Conservation (phyloP, 2,113 vertebrate genomes). For the Cynocephalus volans region DNA sequence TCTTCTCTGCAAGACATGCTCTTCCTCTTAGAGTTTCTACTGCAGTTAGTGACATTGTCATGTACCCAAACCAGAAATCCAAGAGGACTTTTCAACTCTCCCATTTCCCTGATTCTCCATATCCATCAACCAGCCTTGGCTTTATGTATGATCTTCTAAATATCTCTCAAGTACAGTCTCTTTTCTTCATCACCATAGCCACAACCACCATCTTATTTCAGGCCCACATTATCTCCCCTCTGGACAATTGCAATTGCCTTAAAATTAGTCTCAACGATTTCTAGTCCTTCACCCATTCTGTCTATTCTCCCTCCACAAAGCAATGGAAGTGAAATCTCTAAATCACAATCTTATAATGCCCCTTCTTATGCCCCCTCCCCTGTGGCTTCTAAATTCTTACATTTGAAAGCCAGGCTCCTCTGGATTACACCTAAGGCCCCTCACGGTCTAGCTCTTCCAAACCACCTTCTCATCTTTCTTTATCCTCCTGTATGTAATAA, state of each 20-base stretch:
- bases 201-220: slow-evolving; percentile 18
- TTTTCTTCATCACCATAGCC: not conserved
- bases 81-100: not conserved
- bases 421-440: not conserved
- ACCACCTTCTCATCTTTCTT: not conserved
- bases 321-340: not conserved
- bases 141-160: not conserved
- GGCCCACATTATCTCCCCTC: not conserved
- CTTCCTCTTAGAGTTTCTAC: not conserved
- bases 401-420: not conserved
- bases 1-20: not conserved
- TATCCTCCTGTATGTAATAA: not conserved
- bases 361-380: not conserved
- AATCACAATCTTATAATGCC: not conserved
- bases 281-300: not conserved
- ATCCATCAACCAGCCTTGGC: not conserved
- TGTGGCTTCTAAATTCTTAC: not conserved
- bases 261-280: not conserved
- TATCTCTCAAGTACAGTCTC: not conserved
- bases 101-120: not conserved
- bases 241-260: not conserved
- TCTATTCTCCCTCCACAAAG: not conserved
- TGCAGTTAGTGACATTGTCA: not conserved
- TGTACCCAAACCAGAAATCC: not conserved
- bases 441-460: not conserved